A percentile compares a stretch with the other conserved stretches of the same genome.
These are phyloP conservation scores for Rhagologus leucostigma DNA, from an alignment of 2,113 vertebrate genomes.

Conservation along the genomic window DNA sequence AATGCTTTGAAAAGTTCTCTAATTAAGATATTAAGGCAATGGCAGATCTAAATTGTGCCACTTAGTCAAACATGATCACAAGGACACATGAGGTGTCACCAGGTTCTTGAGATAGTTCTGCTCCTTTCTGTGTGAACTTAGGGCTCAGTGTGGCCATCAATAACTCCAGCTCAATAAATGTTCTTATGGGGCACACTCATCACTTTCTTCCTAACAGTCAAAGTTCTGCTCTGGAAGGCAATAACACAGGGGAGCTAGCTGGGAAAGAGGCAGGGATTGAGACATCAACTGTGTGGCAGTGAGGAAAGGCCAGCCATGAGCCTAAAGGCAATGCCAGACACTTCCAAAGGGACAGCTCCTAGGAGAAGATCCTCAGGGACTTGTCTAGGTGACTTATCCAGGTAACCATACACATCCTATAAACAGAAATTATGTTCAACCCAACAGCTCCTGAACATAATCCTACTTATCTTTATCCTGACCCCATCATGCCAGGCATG, in stretches of 20 bases:
- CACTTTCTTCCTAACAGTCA: neutral
- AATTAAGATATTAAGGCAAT: constrained; percentile 52
- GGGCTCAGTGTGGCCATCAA: neutral
- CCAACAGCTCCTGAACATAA: neutral
- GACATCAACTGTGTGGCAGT: neutral
- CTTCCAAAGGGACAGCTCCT: neutral
- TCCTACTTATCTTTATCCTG: neutral
- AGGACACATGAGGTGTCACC: neutral
- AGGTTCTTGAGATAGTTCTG: neutral
- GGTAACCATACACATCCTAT: neutral
- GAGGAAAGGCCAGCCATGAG: neutral
- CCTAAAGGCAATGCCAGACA: neutral
- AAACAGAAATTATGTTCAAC: neutral
- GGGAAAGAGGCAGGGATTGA: neutral
- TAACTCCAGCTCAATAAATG: neutral
- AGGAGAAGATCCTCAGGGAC: neutral
- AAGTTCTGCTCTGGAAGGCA: neutral
- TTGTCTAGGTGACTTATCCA: neutral
- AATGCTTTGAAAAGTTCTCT: neutral
- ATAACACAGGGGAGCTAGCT: neutral
- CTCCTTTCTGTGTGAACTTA: neutral
- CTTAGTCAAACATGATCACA: neutral
- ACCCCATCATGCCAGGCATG: neutral
- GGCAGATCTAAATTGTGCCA: constrained; percentile 12
- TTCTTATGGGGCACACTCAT: accelerated